phyloP scores from a whole-genome alignment of 2,797 vertebrate genomes.

The Myotis vivesi region DNA sequence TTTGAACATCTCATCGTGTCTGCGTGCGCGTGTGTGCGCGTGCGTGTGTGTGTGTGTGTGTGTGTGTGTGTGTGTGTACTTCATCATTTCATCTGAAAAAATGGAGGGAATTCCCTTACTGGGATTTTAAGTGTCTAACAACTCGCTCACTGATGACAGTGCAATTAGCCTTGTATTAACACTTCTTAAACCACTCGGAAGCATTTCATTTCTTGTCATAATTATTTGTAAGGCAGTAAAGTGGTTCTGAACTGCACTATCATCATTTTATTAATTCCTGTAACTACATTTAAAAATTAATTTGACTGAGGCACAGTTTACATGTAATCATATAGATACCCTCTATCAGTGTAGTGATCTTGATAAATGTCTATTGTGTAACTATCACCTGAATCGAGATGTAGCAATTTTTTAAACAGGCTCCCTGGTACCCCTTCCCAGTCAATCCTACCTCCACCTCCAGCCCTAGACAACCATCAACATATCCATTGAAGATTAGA shows the following conservation, averaged over 20 bases:
- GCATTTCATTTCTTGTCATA: conserved; percentile 20
- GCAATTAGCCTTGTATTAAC: conserved; percentile 15
- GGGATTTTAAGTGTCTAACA: conserved; percentile 37
- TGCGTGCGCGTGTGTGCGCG: not conserved
- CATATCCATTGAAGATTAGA: not conserved
- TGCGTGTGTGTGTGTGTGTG: not conserved
- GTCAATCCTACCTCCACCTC: not conserved
- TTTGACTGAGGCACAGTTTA: not conserved
- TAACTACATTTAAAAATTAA: not conserved
- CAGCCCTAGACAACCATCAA: not conserved
- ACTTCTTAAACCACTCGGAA: not conserved
- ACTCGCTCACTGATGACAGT: not conserved
- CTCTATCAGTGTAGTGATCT: not conserved
- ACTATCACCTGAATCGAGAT: not conserved
- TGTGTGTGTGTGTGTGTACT: no score
- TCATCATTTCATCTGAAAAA: not conserved
- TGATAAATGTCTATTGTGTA: not conserved
- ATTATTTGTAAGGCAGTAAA: not conserved
- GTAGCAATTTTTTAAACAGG: not conserved
- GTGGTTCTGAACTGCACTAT: not conserved
- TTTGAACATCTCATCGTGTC: not conserved
- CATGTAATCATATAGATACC: not conserved
- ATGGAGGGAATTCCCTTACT: not conserved
- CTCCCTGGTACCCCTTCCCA: not conserved
- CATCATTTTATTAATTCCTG: not conserved